Evolutionary conservation across 2,797 vertebrate genomes (phyloP).

Genomic region (Taeniopygia guttata): DNA sequence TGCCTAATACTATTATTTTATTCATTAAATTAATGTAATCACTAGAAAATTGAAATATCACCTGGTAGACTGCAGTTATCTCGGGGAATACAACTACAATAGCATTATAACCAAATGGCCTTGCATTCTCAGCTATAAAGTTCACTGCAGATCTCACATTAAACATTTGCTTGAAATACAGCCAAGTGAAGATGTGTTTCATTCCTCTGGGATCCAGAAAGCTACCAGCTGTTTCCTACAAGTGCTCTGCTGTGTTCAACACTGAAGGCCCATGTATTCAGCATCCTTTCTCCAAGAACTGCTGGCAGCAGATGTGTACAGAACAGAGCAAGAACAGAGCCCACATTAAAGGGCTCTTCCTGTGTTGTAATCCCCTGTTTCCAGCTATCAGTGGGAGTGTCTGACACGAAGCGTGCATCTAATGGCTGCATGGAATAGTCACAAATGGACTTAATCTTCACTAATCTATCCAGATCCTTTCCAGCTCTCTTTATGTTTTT

Average conservation of each 20-base stretch:
- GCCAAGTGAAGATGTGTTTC: constrained; percentile 13
- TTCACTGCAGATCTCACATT: background rate
- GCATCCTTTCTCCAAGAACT: background rate
- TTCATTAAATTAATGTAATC: background rate
- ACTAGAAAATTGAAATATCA: background rate
- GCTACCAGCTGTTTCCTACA: constrained; percentile 28
- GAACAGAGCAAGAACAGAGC: background rate
- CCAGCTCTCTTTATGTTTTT: background rate
- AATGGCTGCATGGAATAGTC: background rate
- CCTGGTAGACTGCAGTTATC: background rate
- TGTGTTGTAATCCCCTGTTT: background rate
- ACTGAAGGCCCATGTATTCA: background rate
- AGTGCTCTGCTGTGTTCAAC: background rate
- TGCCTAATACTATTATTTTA: background rate
- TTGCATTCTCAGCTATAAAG: background rate
- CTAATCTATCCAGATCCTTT: constrained; percentile 3
- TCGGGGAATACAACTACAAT: background rate
- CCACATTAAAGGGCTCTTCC: background rate
- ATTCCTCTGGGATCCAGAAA: background rate
- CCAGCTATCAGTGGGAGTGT: background rate
- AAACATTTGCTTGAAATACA: constrained; percentile 20
- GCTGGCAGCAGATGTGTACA: background rate
- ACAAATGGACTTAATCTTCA: constrained; percentile 20
- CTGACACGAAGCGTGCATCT: background rate
- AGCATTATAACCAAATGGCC: background rate